A percentile compares a stretch with the other conserved stretches of the same genome.
phyloP scores from a whole-genome alignment of 2,113 vertebrate species.

The Actinemys pallida region DNA sequence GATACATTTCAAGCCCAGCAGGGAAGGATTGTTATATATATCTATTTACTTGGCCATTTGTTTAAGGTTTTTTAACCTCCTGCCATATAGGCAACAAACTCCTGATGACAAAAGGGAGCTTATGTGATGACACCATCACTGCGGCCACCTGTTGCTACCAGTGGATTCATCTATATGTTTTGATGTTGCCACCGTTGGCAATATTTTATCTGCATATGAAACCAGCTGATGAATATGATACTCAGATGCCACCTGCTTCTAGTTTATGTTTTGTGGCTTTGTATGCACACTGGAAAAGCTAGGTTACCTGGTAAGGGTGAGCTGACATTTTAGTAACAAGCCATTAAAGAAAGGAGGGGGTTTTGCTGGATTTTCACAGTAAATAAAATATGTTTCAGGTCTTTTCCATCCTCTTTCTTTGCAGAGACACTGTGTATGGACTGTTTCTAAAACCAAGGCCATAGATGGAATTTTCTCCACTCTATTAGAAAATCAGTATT shows the following conservation, averaged over 20 bases:
- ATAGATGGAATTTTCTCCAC: not conserved
- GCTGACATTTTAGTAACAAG: not conserved
- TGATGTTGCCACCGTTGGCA: not conserved
- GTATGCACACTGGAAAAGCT: not conserved
- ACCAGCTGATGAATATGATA: not conserved
- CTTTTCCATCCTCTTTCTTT: not conserved
- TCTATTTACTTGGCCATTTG: not conserved
- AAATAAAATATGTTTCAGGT: not conserved
- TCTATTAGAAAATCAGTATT: not conserved
- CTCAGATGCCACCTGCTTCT: not conserved
- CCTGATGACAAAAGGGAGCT: not conserved
- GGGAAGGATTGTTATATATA: not conserved
- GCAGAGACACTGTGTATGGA: not conserved
- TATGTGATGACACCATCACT: not conserved
- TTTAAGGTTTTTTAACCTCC: constrained; percentile 31
- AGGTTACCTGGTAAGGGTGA: not conserved
- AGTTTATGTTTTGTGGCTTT: not conserved
- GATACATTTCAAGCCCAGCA: not conserved
- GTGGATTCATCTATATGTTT: not conserved
- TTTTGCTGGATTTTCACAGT: not conserved
- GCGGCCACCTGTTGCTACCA: not conserved
- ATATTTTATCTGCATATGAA: not conserved
- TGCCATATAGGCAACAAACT: not conserved
- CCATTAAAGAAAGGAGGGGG: not conserved
- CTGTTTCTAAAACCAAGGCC: not conserved